Base-by-base conservation (phyloP, 2,888 invertebrate species). In the Scaptodrosophila latifasciaeformis region DNA sequence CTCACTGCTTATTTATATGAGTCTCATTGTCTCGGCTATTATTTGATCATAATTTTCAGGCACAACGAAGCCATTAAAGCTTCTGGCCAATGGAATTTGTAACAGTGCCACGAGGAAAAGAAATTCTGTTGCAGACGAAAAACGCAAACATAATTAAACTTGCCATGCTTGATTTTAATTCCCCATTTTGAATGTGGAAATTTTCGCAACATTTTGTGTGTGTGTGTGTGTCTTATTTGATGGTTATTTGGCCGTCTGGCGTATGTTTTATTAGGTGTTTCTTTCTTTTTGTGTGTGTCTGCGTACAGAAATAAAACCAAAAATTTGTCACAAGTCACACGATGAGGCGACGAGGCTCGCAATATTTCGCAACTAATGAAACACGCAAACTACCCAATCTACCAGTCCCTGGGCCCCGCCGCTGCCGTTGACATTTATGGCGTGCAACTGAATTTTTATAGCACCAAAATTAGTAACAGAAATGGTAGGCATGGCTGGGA, bases 81-180 rank as follows among this genome's bases (percentile, higher is more conserved):
- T n/a, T n/a, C n/a, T n/a, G 24, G 7, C 24, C 24, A 5, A 24
- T 31, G 10, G 1, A 30, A 17, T 55, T 54, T 12, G 12, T 37
- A 5, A 1, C 58, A 43, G 63, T 62, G 61, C 17, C 17, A 34
- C 19, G 10, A 37, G 48, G 53, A 72, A 76, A 54, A 48, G 59
- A 65, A 65, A 72, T 79, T 58, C 61, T 76, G 59, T 62, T 7
- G 62, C 62, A 52, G 39, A 44, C 56, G 59, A 55, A 66, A 63
- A 72, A 79, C 58, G 74, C 80, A 72, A 79, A 76, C 77, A 72
- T 79, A 79, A 72, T 72, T 72, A 72, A 79, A 72, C 58, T 50
- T 72, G 72, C 74, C 72, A 79, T 55, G 54, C 67, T 7, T 7
- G 24, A 24, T 24, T 24, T 24, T 24, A 3, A 24, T 24, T 24